Percentiles rank a stretch among this genome's conserved stretches.
Conservation (phyloP, 2,113 vertebrate species). For the Psittacara wagleri region DNA sequence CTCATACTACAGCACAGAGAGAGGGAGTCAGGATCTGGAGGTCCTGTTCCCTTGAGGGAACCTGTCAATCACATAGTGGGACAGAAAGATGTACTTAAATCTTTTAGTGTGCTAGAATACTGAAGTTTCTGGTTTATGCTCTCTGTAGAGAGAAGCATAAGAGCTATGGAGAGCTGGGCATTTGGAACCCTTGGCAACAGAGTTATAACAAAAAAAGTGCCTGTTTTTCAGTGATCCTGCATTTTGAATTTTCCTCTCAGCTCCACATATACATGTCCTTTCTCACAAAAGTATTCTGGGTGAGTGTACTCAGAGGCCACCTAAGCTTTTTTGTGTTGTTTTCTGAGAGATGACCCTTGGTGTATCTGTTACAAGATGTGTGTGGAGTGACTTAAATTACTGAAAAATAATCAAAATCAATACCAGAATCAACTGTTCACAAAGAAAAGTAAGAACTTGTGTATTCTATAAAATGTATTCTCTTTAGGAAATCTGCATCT, state of each 20-base stretch:
- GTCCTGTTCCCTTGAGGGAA: background rate
- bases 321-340: background rate
- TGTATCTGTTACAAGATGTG: background rate
- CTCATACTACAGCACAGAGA: rapidly evolving
- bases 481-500: background rate
- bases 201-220: background rate
- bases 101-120: background rate
- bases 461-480: background rate
- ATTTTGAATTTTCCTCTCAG: background rate
- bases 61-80: background rate
- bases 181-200: background rate
- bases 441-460: background rate
- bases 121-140: background rate
- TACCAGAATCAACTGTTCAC: background rate
- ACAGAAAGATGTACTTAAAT: background rate
- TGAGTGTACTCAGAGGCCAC: background rate
- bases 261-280: background rate
- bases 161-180: background rate
- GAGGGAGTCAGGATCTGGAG: background rate
- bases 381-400: background rate
- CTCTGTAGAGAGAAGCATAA: background rate
- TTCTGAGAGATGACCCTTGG: background rate
- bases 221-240: background rate
- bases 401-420: background rate
- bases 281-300: background rate